These are phyloP conservation scores for Peromyscus maniculatus DNA, from an alignment of 2,113 vertebrate genomes.

Conservation along the genomic window DNA sequence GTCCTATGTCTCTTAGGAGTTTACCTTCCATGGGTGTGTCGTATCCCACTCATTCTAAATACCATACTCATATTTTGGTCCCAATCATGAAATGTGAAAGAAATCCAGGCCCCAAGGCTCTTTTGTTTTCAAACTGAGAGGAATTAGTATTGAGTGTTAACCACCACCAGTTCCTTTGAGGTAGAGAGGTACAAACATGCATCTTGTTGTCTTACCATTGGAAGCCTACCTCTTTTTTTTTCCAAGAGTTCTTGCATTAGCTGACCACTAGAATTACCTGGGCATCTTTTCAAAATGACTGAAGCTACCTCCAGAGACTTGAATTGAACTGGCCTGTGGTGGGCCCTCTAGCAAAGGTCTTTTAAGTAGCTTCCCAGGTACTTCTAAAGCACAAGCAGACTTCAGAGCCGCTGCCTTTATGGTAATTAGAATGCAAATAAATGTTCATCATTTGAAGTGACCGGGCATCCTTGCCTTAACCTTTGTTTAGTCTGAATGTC, in stretches of 20 bases:
- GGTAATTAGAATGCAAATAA: conserved; percentile 51
- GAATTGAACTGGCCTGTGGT: neutral
- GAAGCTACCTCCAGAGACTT: neutral
- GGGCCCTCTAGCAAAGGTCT: neutral
- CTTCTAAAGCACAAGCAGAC: conserved; percentile 22
- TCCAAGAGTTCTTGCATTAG: neutral
- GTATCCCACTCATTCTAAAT: conserved; percentile 57
- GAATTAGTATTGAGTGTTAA: conserved; percentile 22
- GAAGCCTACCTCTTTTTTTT: conserved; percentile 9
- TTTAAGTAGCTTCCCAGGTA: conserved; percentile 18
- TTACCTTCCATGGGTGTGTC: conserved; percentile 65
- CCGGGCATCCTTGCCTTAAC: conserved; percentile 25
- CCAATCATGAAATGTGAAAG: conserved; percentile 69
- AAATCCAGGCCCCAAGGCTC: conserved; percentile 46
- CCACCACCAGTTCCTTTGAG: neutral
- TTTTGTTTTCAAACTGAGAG: conserved; percentile 45
- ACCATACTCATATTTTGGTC: conserved; percentile 52
- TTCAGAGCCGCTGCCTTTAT: conserved; percentile 46
- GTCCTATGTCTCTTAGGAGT: conserved; percentile 39
- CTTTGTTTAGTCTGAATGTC: conserved; percentile 24
- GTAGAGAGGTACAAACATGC: neutral
- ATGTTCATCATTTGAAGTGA: neutral
- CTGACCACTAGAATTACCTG: neutral
- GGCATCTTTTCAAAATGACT: conserved; percentile 52
- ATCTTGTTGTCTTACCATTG: neutral